These are phyloP conservation scores for Ceratosolen solmsi DNA, from an alignment of 1,140 invertebrate species.

Conservation along the genomic window DNA sequence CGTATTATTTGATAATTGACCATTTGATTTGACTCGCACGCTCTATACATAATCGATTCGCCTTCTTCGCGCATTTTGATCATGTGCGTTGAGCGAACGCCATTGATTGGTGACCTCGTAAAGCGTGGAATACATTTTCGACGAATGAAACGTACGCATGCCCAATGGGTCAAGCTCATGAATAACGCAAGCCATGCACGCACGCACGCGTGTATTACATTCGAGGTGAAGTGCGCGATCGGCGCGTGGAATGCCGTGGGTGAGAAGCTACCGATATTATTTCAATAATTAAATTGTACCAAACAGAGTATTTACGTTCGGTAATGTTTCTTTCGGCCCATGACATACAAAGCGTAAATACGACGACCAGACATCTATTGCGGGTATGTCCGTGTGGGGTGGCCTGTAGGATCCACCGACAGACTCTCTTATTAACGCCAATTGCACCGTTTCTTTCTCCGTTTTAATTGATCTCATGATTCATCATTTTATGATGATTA, in stretches of 20 bases:
- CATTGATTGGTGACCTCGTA: background rate
- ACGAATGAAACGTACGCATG: background rate
- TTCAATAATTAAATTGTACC: background rate
- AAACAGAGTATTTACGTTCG: background rate
- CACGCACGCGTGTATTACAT: background rate
- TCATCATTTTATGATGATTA: too few relatives aligned
- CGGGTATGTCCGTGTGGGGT: too few relatives aligned
- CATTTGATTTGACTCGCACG: too few relatives aligned
- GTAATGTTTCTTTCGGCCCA: background rate
- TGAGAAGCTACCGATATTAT: constrained; percentile 9
- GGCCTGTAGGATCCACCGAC: too few relatives aligned
- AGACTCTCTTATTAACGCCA: too few relatives aligned
- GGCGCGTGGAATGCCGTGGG: background rate
- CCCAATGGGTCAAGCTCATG: constrained; percentile 11
- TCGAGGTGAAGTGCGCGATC: constrained; percentile 14
- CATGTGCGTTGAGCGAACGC: background rate
- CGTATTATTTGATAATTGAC: too few relatives aligned
- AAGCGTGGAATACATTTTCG: too few relatives aligned
- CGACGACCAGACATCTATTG: too few relatives aligned
- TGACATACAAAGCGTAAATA: background rate
- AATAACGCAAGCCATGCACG: background rate
- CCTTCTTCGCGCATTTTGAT: background rate
- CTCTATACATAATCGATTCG: too few relatives aligned
- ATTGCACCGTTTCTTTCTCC: too few relatives aligned
- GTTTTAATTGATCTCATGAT: too few relatives aligned